phyloP scores from a whole-genome alignment of 2,888 invertebrate species.

The Diaperis boleti region DNA sequence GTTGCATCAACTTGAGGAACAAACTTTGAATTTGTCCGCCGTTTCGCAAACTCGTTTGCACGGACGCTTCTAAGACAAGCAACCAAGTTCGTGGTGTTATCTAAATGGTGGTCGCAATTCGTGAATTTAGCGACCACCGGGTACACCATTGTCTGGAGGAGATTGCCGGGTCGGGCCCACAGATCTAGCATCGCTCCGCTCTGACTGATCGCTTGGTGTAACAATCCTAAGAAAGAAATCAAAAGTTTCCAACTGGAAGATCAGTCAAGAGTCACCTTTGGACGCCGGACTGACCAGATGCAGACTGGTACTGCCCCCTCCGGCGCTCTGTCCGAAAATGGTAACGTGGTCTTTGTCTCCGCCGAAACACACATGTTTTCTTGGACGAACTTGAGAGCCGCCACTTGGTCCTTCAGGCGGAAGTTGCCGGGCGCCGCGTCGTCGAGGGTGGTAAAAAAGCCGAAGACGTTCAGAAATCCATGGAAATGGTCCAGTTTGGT shows the following conservation, averaged over 20 bases:
- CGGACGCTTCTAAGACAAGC: slow-evolving; percentile 65
- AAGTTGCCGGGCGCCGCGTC: slow-evolving; percentile 33
- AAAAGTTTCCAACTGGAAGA: not conserved
- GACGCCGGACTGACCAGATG: slow-evolving; percentile 67
- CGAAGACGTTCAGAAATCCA: slow-evolving; percentile 59
- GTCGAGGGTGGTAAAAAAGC: slow-evolving; percentile 43
- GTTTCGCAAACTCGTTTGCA: slow-evolving; percentile 62
- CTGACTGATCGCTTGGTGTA: slow-evolving; percentile 66
- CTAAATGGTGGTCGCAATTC: slow-evolving; percentile 59
- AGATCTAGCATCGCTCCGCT: slow-evolving; percentile 67
- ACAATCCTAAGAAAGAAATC: slow-evolving; percentile 57
- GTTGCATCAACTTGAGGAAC: slow-evolving; percentile 20
- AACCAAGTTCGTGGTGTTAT: slow-evolving; percentile 59
- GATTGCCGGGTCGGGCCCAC: slow-evolving; percentile 60
- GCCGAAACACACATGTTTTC: slow-evolving; percentile 36
- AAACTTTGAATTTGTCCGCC: slow-evolving; percentile 66
- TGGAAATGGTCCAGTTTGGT: too few species aligned
- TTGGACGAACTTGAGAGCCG: slow-evolving; percentile 33
- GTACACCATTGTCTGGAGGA: slow-evolving; percentile 51
- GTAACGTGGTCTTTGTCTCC: slow-evolving; percentile 30
- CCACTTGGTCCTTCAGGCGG: slow-evolving; percentile 31
- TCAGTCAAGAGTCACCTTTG: slow-evolving; percentile 51
- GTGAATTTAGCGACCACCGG: slow-evolving; percentile 62
- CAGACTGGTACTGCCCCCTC: slow-evolving; percentile 64
- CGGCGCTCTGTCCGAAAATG: slow-evolving; percentile 36